Percentiles rank a stretch among this genome's conserved stretches.
Evolutionary conservation across 2,113 vertebrate species (phyloP).

Genomic region (Balaeniceps rex): DNA sequence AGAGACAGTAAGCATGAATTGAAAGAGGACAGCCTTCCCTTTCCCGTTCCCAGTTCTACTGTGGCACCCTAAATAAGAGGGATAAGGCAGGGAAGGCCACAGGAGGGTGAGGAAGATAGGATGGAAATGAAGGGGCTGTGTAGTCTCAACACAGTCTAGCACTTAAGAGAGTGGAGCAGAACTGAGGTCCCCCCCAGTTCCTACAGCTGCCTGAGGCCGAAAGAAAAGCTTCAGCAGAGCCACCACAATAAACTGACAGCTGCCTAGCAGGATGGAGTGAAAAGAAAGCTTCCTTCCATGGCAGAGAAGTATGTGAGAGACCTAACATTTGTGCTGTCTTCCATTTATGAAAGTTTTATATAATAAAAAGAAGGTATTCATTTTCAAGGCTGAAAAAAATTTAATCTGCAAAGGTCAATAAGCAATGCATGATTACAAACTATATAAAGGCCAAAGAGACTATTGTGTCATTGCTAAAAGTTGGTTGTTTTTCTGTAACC

Average conservation of each 20-base stretch:
- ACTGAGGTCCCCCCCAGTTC: background rate
- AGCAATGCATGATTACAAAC: background rate
- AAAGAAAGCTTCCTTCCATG: background rate
- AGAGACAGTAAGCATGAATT: background rate
- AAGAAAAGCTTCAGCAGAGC: background rate
- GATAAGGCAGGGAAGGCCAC: background rate
- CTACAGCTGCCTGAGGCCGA: background rate
- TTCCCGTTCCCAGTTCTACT: background rate
- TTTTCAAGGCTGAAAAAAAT: slow-evolving; percentile 3
- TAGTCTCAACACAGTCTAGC: background rate
- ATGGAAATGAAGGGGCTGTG: background rate
- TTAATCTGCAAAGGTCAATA: background rate
- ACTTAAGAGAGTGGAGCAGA: background rate
- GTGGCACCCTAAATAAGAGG: background rate
- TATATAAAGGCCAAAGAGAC: background rate
- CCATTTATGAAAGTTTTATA: background rate
- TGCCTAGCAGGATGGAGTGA: background rate
- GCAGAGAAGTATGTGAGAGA: background rate
- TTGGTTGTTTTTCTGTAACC: slow-evolving; percentile 1
- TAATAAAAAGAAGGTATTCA: background rate
- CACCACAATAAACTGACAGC: background rate
- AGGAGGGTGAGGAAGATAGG: background rate
- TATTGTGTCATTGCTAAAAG: background rate
- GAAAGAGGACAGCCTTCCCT: background rate
- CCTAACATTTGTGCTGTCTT: background rate